Conservation (phyloP, 37 sponge, comb jelly and placozoan genomes). For the Oopsacas minuta region DNA sequence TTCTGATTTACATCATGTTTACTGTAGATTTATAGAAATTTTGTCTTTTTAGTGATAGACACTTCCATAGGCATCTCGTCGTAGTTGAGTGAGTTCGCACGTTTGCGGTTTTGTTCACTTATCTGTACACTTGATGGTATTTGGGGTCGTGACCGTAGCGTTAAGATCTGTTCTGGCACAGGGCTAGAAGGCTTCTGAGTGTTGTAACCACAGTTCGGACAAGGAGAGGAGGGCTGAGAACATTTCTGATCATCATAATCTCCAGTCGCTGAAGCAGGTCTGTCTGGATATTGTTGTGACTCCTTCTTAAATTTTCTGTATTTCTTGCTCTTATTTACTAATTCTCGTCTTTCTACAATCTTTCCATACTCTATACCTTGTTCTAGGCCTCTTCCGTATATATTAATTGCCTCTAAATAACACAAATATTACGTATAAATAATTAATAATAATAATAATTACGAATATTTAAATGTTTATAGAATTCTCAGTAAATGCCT, state of each 20-base stretch:
- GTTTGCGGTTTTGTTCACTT: background rate
- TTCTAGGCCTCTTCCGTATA: background rate
- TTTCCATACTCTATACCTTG: slow-evolving; percentile 2
- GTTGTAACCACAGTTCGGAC: background rate
- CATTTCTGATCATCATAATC: background rate
- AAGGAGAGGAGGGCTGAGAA: background rate
- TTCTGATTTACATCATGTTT: background rate
- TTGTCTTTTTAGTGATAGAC: background rate
- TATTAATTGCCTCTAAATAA: slow-evolving; percentile 12
- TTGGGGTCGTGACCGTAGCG: background rate
- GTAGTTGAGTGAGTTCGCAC: background rate
- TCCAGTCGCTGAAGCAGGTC: background rate
- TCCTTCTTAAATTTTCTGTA: background rate
- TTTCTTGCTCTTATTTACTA: slow-evolving; percentile 1
- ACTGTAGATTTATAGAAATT: background rate
- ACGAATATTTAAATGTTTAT: background rate
- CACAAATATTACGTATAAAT: background rate
- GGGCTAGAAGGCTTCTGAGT: background rate
- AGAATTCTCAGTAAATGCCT: background rate
- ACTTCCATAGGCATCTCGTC: background rate
- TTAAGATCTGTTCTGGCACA: background rate
- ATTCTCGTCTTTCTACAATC: background rate
- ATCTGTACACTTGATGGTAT: background rate
- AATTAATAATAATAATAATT: background rate
- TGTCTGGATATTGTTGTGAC: background rate